Evolutionary conservation across 1,140 invertebrate species (phyloP), one percentile per base, ranked within the genome.

Genomic region (Zaprionus nigranus): DNA sequence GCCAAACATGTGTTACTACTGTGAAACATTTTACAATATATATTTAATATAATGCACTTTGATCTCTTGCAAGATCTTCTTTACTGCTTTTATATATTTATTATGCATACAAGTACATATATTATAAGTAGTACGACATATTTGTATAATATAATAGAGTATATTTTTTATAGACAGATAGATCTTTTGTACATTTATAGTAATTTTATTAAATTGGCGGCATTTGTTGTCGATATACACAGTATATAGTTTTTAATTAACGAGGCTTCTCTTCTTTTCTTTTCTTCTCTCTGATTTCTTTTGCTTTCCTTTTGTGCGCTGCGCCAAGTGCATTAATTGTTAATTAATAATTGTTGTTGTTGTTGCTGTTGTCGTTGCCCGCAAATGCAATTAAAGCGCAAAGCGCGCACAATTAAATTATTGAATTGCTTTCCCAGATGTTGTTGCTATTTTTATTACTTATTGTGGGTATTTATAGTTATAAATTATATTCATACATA

Each of bases 171-270:
- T 11, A 43, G 46, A 40, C 28, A 34, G 54, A 36, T 43, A 28
- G 11, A 46, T 63, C 1, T n/a, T 30, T 36, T 51, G 17, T 43
- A 62, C 69, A 82, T 82, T 83, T 77, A 84, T 84, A 81, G 85
- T 82, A 46, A 46, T 79, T 86, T 82, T 75, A 85, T 86, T 86
- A 82, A 81, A 82, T 86, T 82, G 78, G 65, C 70, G 63, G 76
- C 82, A 75, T 72, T 75, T 71, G 64, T 20, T 58, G 56, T 46
- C 28, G 28, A 79, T 26, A 49, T 40, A 49, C 20, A 61, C 43
- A 36, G 15, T 40, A 40, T 40, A 84, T 84, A 81, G 85, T 80
- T 86, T 86, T 86, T 86, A 86, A 86, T 87, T 87, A 86, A 82
- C 86, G 83, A 80, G 65, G 46, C 65, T 77, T 74, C 43, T 28